These are phyloP conservation scores for Lamellibrachia luymesi DNA, from an alignment of 1,140 invertebrate species.

Conservation along the genomic window DNA sequence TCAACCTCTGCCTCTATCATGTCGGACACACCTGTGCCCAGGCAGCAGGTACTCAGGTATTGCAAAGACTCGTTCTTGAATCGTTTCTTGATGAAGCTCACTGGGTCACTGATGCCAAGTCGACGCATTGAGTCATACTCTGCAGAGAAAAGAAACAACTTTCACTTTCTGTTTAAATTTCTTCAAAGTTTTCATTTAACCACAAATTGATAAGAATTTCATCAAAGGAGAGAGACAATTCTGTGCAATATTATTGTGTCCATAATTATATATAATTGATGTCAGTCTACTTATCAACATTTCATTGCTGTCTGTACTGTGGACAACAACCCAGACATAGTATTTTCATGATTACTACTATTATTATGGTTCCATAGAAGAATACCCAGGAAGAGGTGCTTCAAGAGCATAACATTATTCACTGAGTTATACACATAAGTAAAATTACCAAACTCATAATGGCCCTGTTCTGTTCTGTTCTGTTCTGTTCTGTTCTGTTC, in stretches of 20 bases:
- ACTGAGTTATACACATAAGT: too few species aligned
- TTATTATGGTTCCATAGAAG: too few species aligned
- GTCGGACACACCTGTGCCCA: conserved; percentile 72
- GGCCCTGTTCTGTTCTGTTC: too few species aligned
- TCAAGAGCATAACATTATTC: too few species aligned
- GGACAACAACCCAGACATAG: too few species aligned
- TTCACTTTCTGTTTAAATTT: not conserved
- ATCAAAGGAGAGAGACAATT: not conserved
- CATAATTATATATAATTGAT: not conserved
- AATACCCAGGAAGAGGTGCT: too few species aligned
- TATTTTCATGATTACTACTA: too few species aligned
- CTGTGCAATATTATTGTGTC: not conserved
- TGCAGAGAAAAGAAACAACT: conserved; percentile 40
- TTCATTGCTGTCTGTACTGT: too few species aligned
- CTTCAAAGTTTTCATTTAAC: too few species aligned
- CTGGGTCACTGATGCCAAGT: conserved; percentile 83
- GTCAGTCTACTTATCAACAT: not conserved
- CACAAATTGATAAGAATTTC: not conserved
- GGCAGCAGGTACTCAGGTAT: conserved; percentile 74
- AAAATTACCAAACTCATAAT: too few species aligned
- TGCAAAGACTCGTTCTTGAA: conserved; percentile 72
- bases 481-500: too few species aligned
- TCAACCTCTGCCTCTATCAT: conserved; percentile 81
- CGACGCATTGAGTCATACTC: conserved; percentile 88
- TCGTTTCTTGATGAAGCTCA: conserved; percentile 76